Conservation (phyloP, 2,113 vertebrate genomes). For the Arizona elegans region DNA sequence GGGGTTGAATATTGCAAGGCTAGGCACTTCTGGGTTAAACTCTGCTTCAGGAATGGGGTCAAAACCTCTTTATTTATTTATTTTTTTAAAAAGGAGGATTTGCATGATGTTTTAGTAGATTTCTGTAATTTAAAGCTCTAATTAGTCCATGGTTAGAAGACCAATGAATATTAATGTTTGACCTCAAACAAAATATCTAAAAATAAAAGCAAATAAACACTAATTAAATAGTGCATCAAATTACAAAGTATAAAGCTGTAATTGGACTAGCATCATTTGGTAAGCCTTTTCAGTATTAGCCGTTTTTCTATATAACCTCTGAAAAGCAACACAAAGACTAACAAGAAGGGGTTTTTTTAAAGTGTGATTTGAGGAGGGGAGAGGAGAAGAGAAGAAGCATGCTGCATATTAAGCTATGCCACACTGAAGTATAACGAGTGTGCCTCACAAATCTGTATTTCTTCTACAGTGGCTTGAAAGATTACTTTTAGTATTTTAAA, state of each 20-base stretch:
- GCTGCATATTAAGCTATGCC: background rate
- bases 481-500: slow-evolving; percentile 29
- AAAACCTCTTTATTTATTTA: background rate
- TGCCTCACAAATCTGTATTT: background rate
- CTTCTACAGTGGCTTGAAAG: background rate
- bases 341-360: background rate
- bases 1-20: background rate
- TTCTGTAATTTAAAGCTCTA: slow-evolving; percentile 69
- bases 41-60: background rate
- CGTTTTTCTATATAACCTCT: slow-evolving; percentile 43
- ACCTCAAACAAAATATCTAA: slow-evolving; percentile 73
- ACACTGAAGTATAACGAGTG: background rate
- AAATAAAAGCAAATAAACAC: slow-evolving; percentile 75
- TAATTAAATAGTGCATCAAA: slow-evolving; percentile 66
- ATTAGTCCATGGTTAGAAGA: slow-evolving; percentile 72
- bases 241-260: slow-evolving; percentile 58
- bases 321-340: background rate
- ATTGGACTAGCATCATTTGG: slow-evolving; percentile 38
- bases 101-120: slow-evolving; percentile 67
- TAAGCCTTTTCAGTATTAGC: background rate
- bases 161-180: slow-evolving; percentile 78
- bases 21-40: background rate
- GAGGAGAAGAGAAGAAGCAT: background rate
- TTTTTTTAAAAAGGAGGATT: slow-evolving; percentile 31
- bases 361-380: background rate